phyloP scores from a whole-genome alignment of 2,888 invertebrate species.

The Rhopalosiphum nymphaeae region DNA sequence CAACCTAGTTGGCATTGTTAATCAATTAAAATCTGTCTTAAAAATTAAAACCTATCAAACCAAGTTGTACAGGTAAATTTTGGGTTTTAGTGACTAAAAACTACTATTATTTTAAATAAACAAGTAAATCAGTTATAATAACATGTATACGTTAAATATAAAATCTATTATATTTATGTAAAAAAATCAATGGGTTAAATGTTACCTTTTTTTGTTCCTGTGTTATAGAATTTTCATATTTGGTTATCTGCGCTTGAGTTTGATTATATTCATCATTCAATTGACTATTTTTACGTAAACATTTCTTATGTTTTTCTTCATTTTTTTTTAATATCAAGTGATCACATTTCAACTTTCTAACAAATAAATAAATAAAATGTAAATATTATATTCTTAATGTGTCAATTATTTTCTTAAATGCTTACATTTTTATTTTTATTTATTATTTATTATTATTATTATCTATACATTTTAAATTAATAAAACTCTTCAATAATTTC shows the following conservation, averaged over 20 bases:
- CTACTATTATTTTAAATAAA: too few species aligned
- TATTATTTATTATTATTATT: background rate
- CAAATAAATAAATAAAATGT: background rate
- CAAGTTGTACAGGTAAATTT: too few species aligned
- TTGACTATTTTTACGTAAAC: conserved; percentile 67
- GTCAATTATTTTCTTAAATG: too few species aligned
- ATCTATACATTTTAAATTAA: background rate
- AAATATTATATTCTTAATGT: background rate
- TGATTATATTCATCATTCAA: conserved; percentile 74
- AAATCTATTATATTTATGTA: background rate
- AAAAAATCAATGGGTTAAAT: background rate
- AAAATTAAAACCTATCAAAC: too few species aligned
- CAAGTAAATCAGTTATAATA: too few species aligned
- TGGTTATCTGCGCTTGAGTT: conserved; percentile 72
- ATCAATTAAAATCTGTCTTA: too few species aligned
- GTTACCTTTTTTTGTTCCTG: conserved; percentile 66
- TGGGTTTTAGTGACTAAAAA: too few species aligned
- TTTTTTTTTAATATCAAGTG: background rate
- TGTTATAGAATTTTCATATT: conserved; percentile 68
- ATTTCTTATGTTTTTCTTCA: conserved; percentile 9
- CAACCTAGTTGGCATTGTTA: too few species aligned
- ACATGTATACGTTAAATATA: too few species aligned
- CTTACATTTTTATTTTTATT: too few species aligned
- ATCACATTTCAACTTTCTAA: conserved; percentile 27
- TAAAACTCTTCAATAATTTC: background rate